These are phyloP conservation scores for Spinus olivaceus DNA, from an alignment of 2,797 vertebrate species.

Conservation along the genomic window DNA sequence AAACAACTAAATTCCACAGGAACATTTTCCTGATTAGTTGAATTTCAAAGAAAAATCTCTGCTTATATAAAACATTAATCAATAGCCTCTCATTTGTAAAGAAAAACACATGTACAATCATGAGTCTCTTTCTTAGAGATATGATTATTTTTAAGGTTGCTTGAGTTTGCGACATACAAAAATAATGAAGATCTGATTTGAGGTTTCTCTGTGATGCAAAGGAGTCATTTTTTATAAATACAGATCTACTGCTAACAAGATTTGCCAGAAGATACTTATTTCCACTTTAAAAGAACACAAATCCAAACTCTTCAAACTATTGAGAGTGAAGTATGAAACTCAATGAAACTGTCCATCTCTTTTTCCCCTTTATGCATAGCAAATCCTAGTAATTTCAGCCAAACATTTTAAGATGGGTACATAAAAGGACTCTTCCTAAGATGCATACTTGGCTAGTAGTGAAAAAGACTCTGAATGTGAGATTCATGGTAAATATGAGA, in stretches of 20 bases:
- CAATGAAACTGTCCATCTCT: not conserved
- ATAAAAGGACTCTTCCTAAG: not conserved
- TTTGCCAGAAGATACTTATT: not conserved
- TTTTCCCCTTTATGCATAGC: not conserved
- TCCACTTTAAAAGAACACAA: not conserved
- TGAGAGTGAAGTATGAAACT: not conserved
- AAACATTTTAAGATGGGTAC: not conserved
- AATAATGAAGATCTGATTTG: not conserved
- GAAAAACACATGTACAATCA: not conserved
- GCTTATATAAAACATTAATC: not conserved
- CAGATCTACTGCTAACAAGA: not conserved
- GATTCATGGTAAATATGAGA: not conserved
- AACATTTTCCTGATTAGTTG: not conserved
- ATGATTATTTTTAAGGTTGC: not conserved
- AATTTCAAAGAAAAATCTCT: not conserved
- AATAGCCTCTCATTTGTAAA: not conserved
- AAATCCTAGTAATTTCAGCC: not conserved
- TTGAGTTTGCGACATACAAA: not conserved
- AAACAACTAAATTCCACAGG: not conserved
- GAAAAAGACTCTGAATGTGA: not conserved
- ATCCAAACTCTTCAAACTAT: not conserved
- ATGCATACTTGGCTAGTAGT: not conserved
- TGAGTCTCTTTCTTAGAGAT: not conserved
- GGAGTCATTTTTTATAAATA: not conserved
- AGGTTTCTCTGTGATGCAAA: not conserved